Evolutionary conservation across 2,113 vertebrate species (phyloP).

Genomic region (Arothron firmamentum): DNA sequence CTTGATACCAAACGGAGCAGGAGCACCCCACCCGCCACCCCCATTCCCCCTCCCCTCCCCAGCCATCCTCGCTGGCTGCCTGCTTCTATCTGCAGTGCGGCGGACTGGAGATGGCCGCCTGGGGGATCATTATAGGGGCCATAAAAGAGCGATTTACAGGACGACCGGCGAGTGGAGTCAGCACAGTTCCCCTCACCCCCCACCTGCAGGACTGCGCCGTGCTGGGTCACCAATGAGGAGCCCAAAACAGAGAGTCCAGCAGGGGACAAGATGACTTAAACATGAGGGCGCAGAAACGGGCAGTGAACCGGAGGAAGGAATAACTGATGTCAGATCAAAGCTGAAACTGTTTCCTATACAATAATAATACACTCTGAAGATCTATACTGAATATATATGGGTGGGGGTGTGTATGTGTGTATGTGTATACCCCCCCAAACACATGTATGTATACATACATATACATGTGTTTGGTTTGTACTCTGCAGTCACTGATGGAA

Average conservation of each 20-base stretch:
- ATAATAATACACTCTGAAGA: too few species aligned
- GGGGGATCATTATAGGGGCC: constrained; percentile 74
- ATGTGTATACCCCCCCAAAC: too few species aligned
- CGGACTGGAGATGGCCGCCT: constrained; percentile 66
- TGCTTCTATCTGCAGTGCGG: constrained; percentile 76
- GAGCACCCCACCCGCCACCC: constrained; percentile 1
- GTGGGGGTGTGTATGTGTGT: background rate
- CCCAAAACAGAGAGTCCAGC: constrained; percentile 46
- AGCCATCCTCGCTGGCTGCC: constrained; percentile 17
- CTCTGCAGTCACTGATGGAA: constrained; percentile 7
- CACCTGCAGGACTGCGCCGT: constrained; percentile 30
- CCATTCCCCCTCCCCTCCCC: constrained; percentile 37
- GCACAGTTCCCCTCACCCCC: constrained; percentile 50
- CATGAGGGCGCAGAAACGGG: constrained; percentile 23
- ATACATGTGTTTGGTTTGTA: too few species aligned
- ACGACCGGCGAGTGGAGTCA: constrained; percentile 67
- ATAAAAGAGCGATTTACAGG: constrained; percentile 78
- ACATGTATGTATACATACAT: background rate
- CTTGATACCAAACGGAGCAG: constrained; percentile 30
- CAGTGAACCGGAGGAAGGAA: background rate
- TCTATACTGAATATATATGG: background rate
- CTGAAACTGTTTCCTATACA: too few species aligned
- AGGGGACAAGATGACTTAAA: constrained; percentile 47
- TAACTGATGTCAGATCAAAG: too few species aligned
- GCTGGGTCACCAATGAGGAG: constrained; percentile 55